A percentile compares a stretch with the other conserved stretches of the same genome.
Conservation (phyloP, 2,888 invertebrate species). For the Laothoe populi region DNA sequence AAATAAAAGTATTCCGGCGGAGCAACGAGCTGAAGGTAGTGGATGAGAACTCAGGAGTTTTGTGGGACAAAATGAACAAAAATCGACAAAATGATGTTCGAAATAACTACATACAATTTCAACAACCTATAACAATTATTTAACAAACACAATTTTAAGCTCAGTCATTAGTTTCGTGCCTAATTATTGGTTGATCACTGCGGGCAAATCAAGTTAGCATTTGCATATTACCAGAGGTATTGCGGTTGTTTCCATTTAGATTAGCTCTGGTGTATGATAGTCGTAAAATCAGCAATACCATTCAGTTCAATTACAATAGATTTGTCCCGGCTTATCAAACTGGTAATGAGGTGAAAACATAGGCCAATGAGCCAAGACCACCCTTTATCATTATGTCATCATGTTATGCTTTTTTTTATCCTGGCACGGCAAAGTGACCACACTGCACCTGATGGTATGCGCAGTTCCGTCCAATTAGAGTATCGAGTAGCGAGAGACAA, state of each 20-base stretch:
- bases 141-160: conserved; percentile 8
- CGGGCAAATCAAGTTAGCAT: conserved; percentile 14
- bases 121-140: not conserved
- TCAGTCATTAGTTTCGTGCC: not conserved
- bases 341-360: not conserved
- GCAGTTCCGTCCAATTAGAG: no score
- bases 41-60: no score
- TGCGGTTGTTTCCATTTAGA: conserved; percentile 10
- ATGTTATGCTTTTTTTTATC: no score
- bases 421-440: no score
- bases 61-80: no score
- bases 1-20: no score
- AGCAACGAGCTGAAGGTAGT: no score
- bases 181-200: conserved; percentile 15
- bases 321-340: not conserved
- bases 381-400: not conserved
- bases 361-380: not conserved
- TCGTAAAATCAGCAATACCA: not conserved
- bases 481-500: no score
- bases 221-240: conserved; percentile 9
- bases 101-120: not conserved
- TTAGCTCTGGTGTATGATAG: conserved; percentile 6
- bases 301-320: not conserved
- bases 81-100: not conserved
- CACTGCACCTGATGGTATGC: no score